phyloP scores from a whole-genome alignment of 2,797 vertebrate species.

The Propithecus perrieri region DNA sequence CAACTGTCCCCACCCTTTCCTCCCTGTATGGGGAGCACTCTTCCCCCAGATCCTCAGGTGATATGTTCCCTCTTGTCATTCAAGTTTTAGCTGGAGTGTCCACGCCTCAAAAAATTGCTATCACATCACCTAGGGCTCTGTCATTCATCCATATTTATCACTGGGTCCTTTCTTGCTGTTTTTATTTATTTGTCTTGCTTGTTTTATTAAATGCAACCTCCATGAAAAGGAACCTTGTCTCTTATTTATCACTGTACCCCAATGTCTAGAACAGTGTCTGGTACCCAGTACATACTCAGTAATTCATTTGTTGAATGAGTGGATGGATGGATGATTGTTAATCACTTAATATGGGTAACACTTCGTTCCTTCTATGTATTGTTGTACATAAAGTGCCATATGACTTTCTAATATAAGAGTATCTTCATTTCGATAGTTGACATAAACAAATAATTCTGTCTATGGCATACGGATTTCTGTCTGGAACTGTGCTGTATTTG shows the following conservation, averaged over 20 bases:
- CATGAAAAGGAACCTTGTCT: neutral
- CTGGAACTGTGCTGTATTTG: neutral
- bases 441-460: neutral
- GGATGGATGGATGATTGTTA: neutral
- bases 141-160: neutral
- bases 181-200: neutral
- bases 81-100: neutral
- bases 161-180: neutral
- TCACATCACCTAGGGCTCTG: neutral
- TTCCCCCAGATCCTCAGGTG: neutral
- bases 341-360: neutral
- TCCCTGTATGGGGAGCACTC: neutral
- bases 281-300: neutral
- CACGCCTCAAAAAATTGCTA: neutral
- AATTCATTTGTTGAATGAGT: constrained; percentile 11
- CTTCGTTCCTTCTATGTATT: neutral
- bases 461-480: neutral
- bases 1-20: neutral
- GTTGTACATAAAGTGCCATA: neutral
- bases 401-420: neutral
- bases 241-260: neutral
- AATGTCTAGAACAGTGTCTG: neutral
- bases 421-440: neutral
- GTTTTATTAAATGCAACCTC: neutral
- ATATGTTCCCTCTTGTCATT: neutral